Percentiles rank a stretch among this genome's conserved stretches.
Evolutionary conservation across 1,140 invertebrate genomes (phyloP).

Genomic region (Philotrypesis tridentata): DNA sequence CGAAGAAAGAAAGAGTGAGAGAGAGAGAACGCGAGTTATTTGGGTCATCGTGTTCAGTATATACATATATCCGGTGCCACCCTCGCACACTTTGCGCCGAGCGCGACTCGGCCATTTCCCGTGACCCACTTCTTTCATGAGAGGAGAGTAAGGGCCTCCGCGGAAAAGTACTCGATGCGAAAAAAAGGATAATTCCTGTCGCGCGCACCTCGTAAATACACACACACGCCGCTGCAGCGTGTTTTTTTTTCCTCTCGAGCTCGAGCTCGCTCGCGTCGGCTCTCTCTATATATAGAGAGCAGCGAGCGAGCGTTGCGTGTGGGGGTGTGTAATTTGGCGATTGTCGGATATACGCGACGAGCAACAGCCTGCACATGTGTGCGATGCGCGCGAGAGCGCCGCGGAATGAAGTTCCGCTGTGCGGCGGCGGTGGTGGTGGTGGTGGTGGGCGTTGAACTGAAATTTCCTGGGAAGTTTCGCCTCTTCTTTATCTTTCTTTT

Average conservation of each 20-base stretch:
- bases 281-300: too few relatives aligned
- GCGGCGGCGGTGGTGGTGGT: too few relatives aligned
- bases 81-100: not conserved
- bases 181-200: constrained; percentile 1
- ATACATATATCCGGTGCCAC: not conserved
- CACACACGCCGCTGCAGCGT: too few relatives aligned
- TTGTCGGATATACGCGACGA: not conserved
- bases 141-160: not conserved
- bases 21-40: constrained; percentile 6
- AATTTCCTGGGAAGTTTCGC: constrained; percentile 18
- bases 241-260: not conserved
- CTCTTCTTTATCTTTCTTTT: not conserved
- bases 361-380: not conserved
- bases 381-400: not conserved
- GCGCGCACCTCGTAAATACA: not conserved
- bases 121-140: constrained; percentile 36
- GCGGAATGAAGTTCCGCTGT: constrained; percentile 9
- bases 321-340: constrained; percentile 14
- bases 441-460: constrained; percentile 1
- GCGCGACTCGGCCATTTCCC: not conserved
- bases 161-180: not conserved
- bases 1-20: too few relatives aligned
- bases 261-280: not conserved
- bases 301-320: too few relatives aligned
- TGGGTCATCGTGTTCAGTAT: constrained; percentile 1